Conservation (phyloP, 1,140 invertebrate genomes). For the Cotesia vestalis region DNA sequence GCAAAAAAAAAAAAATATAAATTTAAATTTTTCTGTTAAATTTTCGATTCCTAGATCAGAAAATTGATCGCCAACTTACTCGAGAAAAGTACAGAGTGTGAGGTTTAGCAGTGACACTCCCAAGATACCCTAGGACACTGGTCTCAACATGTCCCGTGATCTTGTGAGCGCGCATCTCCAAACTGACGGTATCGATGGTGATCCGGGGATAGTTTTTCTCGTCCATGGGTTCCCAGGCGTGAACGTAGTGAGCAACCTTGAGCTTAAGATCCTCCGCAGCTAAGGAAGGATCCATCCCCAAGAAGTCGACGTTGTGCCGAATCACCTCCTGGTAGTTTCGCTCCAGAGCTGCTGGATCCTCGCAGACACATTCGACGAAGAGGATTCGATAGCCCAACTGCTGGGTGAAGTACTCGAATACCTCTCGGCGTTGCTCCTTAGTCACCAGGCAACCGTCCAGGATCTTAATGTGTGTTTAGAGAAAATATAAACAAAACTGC, state of each 20-base stretch:
- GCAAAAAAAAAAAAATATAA: constrained; percentile 31
- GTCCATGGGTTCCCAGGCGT: constrained; percentile 82
- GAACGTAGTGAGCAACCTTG: constrained; percentile 86
- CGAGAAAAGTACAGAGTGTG: constrained; percentile 80
- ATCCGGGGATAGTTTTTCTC: constrained; percentile 68
- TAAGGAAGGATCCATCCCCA: constrained; percentile 76
- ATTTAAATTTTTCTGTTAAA: too few relatives aligned
- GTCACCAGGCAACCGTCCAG: constrained; percentile 95
- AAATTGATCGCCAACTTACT: constrained; percentile 62
- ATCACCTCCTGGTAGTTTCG: constrained; percentile 91
- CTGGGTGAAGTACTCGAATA: constrained; percentile 77
- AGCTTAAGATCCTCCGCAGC: constrained; percentile 84
- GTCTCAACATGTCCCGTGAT: constrained; percentile 77
- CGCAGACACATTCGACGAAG: constrained; percentile 92
- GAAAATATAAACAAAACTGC: constrained; percentile 19
- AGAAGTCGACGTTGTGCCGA: constrained; percentile 90
- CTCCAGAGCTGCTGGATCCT: constrained; percentile 82
- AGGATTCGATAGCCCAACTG: constrained; percentile 86
- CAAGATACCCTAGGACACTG: constrained; percentile 80
- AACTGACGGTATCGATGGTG: constrained; percentile 75
- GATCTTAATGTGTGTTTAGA: constrained; percentile 69
- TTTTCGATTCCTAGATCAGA: background rate
- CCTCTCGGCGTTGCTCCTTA: constrained; percentile 77
- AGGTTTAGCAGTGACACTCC: constrained; percentile 77
- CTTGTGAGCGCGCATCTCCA: constrained; percentile 70